A percentile compares a stretch with the other conserved stretches of the same genome.
Evolutionary conservation across 2,113 vertebrate species (phyloP).

Genomic region (Anguilla rostrata): DNA sequence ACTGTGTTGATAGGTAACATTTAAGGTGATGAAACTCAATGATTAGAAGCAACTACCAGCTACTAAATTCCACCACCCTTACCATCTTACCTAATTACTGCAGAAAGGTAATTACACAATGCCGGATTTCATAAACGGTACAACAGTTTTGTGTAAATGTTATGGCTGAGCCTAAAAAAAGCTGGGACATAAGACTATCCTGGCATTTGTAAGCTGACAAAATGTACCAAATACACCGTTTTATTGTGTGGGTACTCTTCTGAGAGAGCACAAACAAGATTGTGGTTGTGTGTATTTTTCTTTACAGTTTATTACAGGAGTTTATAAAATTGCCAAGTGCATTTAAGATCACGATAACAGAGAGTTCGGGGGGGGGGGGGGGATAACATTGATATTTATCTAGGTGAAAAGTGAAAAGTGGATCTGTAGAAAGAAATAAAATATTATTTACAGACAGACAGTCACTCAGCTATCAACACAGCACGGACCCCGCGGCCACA

Average conservation of each 20-base stretch:
- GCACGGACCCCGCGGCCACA: slow-evolving; percentile 67
- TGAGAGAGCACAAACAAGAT: neutral
- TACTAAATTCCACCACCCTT: neutral
- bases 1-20: neutral
- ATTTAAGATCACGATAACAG: slow-evolving; percentile 80
- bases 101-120: neutral
- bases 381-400: slow-evolving; percentile 82
- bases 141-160: too few species aligned
- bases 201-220: neutral
- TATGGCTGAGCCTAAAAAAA: too few species aligned
- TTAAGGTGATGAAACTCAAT: neutral
- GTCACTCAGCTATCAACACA: slow-evolving; percentile 67
- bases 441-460: slow-evolving; percentile 88
- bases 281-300: slow-evolving; percentile 46
- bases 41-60: neutral
- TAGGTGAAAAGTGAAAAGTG: slow-evolving; percentile 62
- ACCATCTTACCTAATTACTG: neutral
- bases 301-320: slow-evolving; percentile 83
- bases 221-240: neutral
- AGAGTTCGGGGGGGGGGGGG: slow-evolving; percentile 54
- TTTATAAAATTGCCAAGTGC: slow-evolving; percentile 79
- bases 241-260: neutral
- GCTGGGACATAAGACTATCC: neutral
- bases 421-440: slow-evolving; percentile 75
- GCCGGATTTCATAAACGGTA: neutral